Evolutionary conservation across 1,140 invertebrate genomes (phyloP), one percentile per base, ranked within the genome.

Genomic region (Caenorhabditis tropicalis): DNA sequence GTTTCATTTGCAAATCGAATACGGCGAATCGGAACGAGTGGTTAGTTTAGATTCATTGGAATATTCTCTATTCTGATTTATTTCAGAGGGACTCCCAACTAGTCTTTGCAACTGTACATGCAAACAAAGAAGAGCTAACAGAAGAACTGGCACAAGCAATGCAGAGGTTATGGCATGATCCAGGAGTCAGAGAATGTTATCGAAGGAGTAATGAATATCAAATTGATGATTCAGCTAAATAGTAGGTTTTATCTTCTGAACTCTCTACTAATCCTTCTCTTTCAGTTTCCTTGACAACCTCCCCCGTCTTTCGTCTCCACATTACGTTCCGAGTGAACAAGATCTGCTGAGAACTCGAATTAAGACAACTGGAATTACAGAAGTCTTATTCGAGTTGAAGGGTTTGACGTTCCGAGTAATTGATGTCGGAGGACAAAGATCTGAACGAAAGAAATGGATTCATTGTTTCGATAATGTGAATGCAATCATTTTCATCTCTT

Each of bases 361-460:
- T 24, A 90, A 86, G 85, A 90, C 90, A 7, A 91, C 90, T 24
- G 90, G 90, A 70, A 91, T 91, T 39, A 91, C 90, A 19, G 90
- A 91, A 87, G 91, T 91, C 12, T 79, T 91, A 12, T 91, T 91
- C 79, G 90, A 91, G 82, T 79, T 91, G 12, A 91, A 91, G 85
- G 90, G 90, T 16, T 82, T 91, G 15, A 91, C 90, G 16, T 91
- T 43, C 85, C 92, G 92, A 79, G 92, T 93, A 5, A 92, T 91
- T 74, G 92, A 93, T 84, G 92, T 93, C 16, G 92, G 92, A 0
- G 95, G 95, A 0, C 95, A 96, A 91, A 92, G 94, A 84, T 95
- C 95, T 15, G 94, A 96, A 90, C 92, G 95, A 31, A 94, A 94
- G 87, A 95, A 95, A 91, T 95, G 95, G 95, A 95, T 93, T 65